Percentiles rank a stretch among this genome's conserved stretches.
Evolutionary conservation across 2,113 vertebrate genomes (phyloP).

Genomic region (Anhinga anhinga): DNA sequence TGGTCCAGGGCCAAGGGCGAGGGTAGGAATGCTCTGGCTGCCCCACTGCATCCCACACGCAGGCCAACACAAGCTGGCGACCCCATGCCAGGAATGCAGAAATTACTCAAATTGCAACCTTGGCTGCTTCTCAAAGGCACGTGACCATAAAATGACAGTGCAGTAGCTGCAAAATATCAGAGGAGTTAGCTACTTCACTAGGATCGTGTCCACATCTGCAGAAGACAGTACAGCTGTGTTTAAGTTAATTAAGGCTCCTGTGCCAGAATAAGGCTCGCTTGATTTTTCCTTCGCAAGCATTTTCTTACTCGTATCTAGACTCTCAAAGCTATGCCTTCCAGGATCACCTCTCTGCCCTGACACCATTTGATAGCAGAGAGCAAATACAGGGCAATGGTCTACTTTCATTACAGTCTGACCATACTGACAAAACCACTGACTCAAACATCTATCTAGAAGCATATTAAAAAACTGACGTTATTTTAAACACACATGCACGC

Average conservation of each 20-base stretch:
- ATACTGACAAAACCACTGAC: neutral
- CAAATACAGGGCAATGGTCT: neutral
- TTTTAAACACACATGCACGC: neutral
- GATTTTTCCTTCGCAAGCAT: neutral
- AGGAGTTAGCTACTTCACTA: neutral
- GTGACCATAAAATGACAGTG: neutral
- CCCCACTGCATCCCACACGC: rapidly evolving
- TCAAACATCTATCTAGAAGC: neutral
- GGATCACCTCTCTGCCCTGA: neutral
- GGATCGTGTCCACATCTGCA: neutral
- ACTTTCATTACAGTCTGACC: neutral
- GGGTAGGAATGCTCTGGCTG: neutral
- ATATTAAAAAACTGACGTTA: neutral
- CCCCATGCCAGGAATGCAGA: neutral
- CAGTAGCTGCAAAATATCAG: neutral
- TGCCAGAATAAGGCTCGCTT: neutral
- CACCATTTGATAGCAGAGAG: neutral
- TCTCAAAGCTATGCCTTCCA: neutral
- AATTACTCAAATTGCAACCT: neutral
- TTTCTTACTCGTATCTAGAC: neutral
- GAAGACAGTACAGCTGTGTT: neutral
- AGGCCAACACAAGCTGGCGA: neutral
- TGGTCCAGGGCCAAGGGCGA: neutral
- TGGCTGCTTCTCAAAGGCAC: neutral
- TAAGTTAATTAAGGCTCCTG: neutral